Percentiles rank a stretch among this genome's conserved stretches.
These are phyloP conservation scores for Endomychus coccineus DNA, from an alignment of 2,888 invertebrate genomes.

Conservation along the genomic window DNA sequence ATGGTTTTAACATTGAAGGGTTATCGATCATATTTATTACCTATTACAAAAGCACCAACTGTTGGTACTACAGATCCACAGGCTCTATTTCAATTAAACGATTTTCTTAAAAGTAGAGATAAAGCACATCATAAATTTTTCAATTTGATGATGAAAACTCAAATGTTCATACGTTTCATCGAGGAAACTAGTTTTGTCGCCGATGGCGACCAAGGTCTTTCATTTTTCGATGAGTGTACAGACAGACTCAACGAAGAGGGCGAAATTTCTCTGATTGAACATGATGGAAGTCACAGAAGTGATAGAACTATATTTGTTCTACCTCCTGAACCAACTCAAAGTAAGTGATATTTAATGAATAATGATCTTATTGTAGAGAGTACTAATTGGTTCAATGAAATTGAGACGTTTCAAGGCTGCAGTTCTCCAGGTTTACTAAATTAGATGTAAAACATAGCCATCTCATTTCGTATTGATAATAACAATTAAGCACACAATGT, in stretches of 20 bases:
- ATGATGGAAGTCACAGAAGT: slow-evolving; percentile 69
- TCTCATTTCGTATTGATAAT: no score
- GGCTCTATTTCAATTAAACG: slow-evolving; percentile 88
- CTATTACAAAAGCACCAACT: slow-evolving; percentile 89
- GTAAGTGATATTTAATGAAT: slow-evolving; percentile 11
- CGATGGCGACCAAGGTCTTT: slow-evolving; percentile 92
- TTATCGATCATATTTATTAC: slow-evolving; percentile 79
- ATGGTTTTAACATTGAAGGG: slow-evolving; percentile 90
- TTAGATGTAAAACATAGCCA: no score
- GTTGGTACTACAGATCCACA: slow-evolving; percentile 92
- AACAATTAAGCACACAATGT: no score
- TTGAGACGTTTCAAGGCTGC: no score
- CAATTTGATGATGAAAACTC: slow-evolving; percentile 81
- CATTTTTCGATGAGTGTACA: slow-evolving; percentile 95
- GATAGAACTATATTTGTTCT: slow-evolving; percentile 93
- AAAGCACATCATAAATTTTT: slow-evolving; percentile 87
- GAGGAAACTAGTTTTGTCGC: slow-evolving; percentile 98
- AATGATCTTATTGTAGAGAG: no score
- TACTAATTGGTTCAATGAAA: no score
- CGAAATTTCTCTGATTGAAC: slow-evolving; percentile 65
- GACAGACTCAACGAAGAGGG: slow-evolving; percentile 63
- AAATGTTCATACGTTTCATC: slow-evolving; percentile 97
- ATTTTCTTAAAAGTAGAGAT: slow-evolving; percentile 82
- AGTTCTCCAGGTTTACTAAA: no score
- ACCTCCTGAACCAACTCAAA: slow-evolving; percentile 70